These are phyloP conservation scores for Zeugodacus cucurbitae DNA, from an alignment of 1,140 invertebrate genomes.

Conservation along the genomic window DNA sequence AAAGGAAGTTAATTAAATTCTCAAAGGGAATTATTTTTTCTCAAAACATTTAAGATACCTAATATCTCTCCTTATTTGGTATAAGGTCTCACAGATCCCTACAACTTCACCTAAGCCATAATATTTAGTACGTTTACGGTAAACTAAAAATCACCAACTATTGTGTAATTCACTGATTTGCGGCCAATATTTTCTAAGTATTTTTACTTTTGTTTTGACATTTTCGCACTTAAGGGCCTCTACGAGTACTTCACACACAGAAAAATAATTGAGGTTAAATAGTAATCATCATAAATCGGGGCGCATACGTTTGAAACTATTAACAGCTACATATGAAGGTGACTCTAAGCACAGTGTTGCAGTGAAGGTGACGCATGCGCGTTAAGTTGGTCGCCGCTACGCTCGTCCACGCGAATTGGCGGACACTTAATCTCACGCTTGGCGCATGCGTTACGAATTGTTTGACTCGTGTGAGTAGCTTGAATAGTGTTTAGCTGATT, in stretches of 20 bases:
- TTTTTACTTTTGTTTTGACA: not conserved
- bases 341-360: not conserved
- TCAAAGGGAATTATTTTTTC: too few relatives aligned
- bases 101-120: not conserved
- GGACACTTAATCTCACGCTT: conserved; percentile 33
- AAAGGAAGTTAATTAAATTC: too few relatives aligned
- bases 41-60: too few relatives aligned
- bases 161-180: not conserved
- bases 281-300: conserved; percentile 11
- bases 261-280: conserved; percentile 20
- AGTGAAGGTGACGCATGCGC: conserved; percentile 11
- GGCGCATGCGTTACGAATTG: not conserved
- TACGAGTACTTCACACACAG: not conserved
- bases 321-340: not conserved
- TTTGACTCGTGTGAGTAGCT: not conserved
- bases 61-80: too few relatives aligned
- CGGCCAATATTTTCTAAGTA: not conserved
- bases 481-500: conserved; percentile 19
- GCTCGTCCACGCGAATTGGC: not conserved
- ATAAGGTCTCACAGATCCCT: not conserved
- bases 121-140: not conserved
- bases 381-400: not conserved
- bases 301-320: conserved; percentile 21
- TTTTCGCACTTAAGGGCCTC: not conserved
- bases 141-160: not conserved